Conservation (phyloP, 2,113 vertebrate species). For the Montifringilla adamsi region DNA sequence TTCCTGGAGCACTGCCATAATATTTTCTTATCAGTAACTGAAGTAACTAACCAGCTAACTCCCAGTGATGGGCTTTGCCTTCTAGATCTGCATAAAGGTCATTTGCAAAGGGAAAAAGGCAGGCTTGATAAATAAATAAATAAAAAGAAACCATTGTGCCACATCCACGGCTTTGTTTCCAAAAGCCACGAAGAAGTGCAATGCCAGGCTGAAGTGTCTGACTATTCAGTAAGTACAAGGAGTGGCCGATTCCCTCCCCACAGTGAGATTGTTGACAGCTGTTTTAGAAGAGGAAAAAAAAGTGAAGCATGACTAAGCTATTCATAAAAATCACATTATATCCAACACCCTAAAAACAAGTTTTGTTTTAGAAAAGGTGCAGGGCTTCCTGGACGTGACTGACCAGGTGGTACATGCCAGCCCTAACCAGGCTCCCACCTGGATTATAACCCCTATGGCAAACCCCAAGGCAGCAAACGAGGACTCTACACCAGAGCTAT, state of each 20-base stretch:
- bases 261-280: not conserved
- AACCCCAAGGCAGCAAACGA: not conserved
- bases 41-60: constrained; percentile 36
- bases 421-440: not conserved
- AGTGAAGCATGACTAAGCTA: constrained; percentile 5
- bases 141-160: not conserved
- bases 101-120: constrained; percentile 7
- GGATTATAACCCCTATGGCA: not conserved
- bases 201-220: not conserved
- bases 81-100: constrained; percentile 36
- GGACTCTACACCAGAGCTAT: not conserved
- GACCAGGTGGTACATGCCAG: not conserved
- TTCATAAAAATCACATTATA: not conserved
- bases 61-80: constrained; percentile 30
- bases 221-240: not conserved
- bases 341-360: not conserved
- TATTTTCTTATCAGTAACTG: constrained; percentile 42
- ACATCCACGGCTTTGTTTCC: not conserved
- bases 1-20: constrained; percentile 3
- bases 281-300: not conserved
- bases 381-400: not conserved
- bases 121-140: not conserved
- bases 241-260: not conserved
- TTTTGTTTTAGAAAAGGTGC: not conserved
- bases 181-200: not conserved